These are phyloP conservation scores for Alosa sapidissima DNA, from an alignment of 2,797 vertebrate genomes.

Conservation along the genomic window DNA sequence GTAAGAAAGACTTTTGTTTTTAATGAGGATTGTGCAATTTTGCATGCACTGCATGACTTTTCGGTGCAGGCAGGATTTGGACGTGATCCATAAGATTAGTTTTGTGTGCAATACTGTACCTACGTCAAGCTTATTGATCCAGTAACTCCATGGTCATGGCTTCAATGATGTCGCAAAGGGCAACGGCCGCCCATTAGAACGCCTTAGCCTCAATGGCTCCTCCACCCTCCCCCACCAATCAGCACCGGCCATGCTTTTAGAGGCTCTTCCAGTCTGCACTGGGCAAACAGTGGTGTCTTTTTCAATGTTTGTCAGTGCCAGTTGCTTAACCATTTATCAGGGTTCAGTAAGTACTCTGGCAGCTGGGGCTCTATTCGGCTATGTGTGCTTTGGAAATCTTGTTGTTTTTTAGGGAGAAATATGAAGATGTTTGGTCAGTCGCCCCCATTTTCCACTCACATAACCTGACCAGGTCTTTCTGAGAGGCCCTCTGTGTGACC, in stretches of 20 bases:
- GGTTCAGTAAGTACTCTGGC: constrained; percentile 67
- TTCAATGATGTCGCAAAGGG: constrained; percentile 68
- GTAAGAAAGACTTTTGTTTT: too few species aligned
- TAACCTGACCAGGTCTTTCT: not conserved
- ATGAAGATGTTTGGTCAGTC: constrained; percentile 1
- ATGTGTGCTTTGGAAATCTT: constrained; percentile 52
- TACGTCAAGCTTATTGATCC: constrained; percentile 55
- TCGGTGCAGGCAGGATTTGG: not conserved
- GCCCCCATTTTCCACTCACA: not conserved
- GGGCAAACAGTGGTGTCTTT: constrained; percentile 75
- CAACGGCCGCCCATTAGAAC: constrained; percentile 71
- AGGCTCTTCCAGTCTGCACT: constrained; percentile 67
- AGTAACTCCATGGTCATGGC: constrained; percentile 49
- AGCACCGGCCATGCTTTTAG: constrained; percentile 75
- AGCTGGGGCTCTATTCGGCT: constrained; percentile 68
- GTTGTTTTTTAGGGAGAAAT: constrained; percentile 32
- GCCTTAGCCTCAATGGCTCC: constrained; percentile 52
- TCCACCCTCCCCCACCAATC: constrained; percentile 75
- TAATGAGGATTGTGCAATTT: not conserved
- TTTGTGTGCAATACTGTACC: constrained; percentile 34
- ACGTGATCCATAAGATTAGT: not conserved
- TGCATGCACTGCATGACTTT: not conserved
- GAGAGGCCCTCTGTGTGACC: constrained; percentile 16
- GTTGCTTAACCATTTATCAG: constrained; percentile 82
- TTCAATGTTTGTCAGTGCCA: constrained; percentile 76